These are phyloP conservation scores for Herpetotheres cachinnans DNA, from an alignment of 2,113 vertebrate genomes.

Conservation along the genomic window DNA sequence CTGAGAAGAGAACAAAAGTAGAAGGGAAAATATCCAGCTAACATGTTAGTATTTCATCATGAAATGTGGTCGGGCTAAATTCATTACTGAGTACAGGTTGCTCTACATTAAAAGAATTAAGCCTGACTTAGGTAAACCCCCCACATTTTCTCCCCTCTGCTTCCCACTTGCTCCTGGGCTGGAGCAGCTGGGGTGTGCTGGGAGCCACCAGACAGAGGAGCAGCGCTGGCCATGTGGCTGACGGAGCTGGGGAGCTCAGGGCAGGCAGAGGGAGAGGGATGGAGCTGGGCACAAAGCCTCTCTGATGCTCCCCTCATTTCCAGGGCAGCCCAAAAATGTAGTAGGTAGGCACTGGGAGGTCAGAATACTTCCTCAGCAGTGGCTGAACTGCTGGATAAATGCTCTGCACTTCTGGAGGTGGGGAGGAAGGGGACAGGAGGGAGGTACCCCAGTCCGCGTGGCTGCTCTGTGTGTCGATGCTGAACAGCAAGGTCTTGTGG, in stretches of 20 bases:
- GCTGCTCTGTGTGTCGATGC: fast-evolving
- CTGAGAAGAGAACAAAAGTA: not conserved
- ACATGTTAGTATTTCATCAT: not conserved
- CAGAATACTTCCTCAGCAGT: not conserved
- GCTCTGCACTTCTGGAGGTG: not conserved
- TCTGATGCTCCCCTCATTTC: not conserved
- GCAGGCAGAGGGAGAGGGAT: not conserved
- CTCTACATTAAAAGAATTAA: not conserved
- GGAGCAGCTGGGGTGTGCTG: too few species aligned
- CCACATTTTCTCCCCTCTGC: not conserved
- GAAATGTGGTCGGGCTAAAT: not conserved
- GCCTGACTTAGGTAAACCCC: not conserved
- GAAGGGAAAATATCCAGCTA: not conserved
- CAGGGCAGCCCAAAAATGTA: not conserved
- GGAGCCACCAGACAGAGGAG: too few species aligned
- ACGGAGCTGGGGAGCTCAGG: not conserved
- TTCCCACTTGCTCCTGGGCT: not conserved
- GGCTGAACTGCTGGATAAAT: not conserved
- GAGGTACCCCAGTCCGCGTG: fast-evolving
- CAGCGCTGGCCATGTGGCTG: fast-evolving
- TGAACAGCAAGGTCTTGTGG: not conserved
- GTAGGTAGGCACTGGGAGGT: fast-evolving
- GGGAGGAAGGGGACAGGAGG: not conserved
- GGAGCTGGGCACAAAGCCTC: not conserved
- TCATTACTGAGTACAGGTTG: not conserved